Evolutionary conservation across 2,797 vertebrate species (phyloP).

Genomic region (Telmatherina bonti): DNA sequence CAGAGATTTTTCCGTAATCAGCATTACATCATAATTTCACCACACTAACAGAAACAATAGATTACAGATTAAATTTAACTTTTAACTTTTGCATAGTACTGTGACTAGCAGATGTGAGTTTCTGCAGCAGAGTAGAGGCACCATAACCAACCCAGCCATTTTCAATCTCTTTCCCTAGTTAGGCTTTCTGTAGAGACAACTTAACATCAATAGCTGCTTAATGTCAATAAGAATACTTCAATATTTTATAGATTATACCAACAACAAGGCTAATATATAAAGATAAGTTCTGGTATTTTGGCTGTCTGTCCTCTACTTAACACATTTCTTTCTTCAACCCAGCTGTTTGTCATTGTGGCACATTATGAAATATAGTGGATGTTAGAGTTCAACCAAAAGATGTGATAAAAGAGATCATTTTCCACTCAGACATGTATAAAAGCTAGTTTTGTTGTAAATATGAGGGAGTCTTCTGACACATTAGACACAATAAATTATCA

Average conservation of each 20-base stretch:
- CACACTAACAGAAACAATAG: constrained; percentile 5
- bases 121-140: not conserved
- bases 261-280: not conserved
- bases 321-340: too few relatives aligned
- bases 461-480: too few relatives aligned
- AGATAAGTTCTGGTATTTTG: not conserved
- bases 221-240: not conserved
- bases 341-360: too few relatives aligned
- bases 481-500: too few relatives aligned
- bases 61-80: not conserved
- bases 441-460: not conserved
- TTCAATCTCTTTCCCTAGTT: not conserved
- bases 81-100: too few relatives aligned
- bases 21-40: constrained; percentile 14
- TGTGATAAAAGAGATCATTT: too few relatives aligned
- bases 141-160: not conserved
- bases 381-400: too few relatives aligned
- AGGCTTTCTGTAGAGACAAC: not conserved
- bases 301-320: too few relatives aligned
- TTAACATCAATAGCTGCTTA: not conserved
- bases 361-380: too few relatives aligned
- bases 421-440: not conserved
- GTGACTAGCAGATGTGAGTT: not conserved
- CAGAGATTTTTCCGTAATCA: not conserved
- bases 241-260: not conserved